Conservation (phyloP, 2,888 invertebrate genomes). For the Morinoia aosen region DNA sequence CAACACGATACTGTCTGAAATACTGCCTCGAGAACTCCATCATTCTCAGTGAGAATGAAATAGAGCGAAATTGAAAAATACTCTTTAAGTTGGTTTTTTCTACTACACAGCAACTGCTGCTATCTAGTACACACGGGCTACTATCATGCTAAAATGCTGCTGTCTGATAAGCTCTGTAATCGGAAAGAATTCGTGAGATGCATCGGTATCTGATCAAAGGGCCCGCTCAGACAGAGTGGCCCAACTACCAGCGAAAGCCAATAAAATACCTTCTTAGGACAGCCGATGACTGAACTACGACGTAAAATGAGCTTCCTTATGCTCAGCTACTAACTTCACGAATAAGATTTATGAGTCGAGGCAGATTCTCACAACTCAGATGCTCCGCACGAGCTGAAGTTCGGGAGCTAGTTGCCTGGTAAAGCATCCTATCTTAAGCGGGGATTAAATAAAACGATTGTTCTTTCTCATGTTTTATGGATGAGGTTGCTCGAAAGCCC, state of each 20-base stretch:
- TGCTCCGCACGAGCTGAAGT: neutral
- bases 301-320: slow-evolving; percentile 3
- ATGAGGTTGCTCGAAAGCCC: too few species aligned
- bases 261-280: neutral
- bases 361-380: neutral
- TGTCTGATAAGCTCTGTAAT: neutral
- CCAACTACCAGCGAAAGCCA: neutral
- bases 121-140: neutral
- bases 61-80: neutral
- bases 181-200: neutral
- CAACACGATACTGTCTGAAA: neutral
- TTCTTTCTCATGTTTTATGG: too few species aligned
- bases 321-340: neutral
- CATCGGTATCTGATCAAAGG: neutral
- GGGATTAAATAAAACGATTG: neutral
- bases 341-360: neutral
- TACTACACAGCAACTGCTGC: neutral
- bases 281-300: slow-evolving; percentile 2
- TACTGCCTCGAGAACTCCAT: neutral
- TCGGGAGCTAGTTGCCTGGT: neutral
- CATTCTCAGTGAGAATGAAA: neutral
- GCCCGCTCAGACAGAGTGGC: neutral
- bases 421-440: neutral
- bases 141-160: neutral
- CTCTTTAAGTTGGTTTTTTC: neutral